Evolutionary conservation across 2,113 vertebrate genomes (phyloP).

Genomic region (Macquaria australasica): DNA sequence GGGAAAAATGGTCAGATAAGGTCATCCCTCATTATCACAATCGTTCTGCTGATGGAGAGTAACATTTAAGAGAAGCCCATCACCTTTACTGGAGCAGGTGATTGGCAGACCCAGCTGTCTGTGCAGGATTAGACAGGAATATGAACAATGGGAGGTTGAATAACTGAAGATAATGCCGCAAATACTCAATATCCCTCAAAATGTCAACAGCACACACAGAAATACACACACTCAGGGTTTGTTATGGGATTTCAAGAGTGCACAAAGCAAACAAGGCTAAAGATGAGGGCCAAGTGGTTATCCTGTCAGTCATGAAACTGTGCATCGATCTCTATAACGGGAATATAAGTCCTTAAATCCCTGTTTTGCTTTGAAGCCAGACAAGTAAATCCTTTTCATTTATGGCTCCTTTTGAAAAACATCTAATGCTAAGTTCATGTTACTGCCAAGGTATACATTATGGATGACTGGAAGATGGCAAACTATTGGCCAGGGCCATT

Average conservation of each 20-base stretch:
- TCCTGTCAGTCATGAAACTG: not conserved
- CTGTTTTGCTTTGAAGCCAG: not conserved
- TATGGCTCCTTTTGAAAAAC: not conserved
- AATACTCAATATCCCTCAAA: constrained; percentile 27
- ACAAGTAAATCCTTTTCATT: constrained; percentile 5
- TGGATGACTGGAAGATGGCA: not conserved
- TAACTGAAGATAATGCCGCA: constrained; percentile 37
- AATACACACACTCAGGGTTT: not conserved
- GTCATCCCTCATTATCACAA: constrained; percentile 28
- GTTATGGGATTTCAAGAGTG: not conserved
- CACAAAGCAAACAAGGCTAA: constrained; percentile 14
- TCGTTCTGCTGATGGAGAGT: constrained; percentile 6
- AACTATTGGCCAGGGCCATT: not conserved
- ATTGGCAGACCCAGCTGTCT: constrained; percentile 49
- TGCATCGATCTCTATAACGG: not conserved
- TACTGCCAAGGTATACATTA: constrained; percentile 19
- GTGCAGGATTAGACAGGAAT: constrained; percentile 43
- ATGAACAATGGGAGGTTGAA: constrained; percentile 36
- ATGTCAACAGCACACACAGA: constrained; percentile 39
- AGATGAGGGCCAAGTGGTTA: not conserved
- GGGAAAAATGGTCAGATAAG: constrained; percentile 14
- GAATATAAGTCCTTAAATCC: constrained; percentile 2
- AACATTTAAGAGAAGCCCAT: constrained; percentile 18
- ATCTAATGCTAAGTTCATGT: not conserved
- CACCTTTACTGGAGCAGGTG: constrained; percentile 20